phyloP scores from a whole-genome alignment of 2,797 vertebrate genomes.

The Enteromius paludinosus region DNA sequence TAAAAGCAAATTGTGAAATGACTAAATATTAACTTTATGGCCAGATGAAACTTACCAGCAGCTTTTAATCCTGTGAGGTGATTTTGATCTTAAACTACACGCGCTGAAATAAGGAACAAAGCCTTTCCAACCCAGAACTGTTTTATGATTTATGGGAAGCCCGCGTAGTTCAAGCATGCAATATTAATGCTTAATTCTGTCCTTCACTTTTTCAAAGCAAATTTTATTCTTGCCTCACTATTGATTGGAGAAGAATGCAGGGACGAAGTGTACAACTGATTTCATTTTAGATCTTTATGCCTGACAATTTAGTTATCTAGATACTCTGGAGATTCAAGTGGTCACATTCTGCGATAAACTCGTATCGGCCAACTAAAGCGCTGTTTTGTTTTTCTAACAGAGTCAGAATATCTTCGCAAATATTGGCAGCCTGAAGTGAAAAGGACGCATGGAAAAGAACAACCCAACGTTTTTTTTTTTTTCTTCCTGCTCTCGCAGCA shows the following conservation, averaged over 20 bases:
- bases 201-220: conserved; percentile 29
- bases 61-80: conserved; percentile 15
- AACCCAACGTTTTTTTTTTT: not conserved
- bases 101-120: conserved; percentile 16
- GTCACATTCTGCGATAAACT: not conserved
- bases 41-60: conserved; percentile 12
- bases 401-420: conserved; percentile 30
- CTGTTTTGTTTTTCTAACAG: conserved; percentile 10
- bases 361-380: conserved; percentile 1
- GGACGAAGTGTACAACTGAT: conserved; percentile 12
- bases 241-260: conserved; percentile 29
- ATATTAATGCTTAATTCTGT: conserved; percentile 43
- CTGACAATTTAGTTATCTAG: conserved; percentile 14
- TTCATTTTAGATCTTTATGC: conserved; percentile 33
- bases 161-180: conserved; percentile 10
- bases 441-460: conserved; percentile 31
- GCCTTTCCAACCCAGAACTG: conserved; percentile 22
- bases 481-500: conserved; percentile 15
- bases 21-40: conserved; percentile 52
- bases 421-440: conserved; percentile 32
- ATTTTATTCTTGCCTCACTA: conserved; percentile 36
- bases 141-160: conserved; percentile 40
- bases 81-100: conserved; percentile 23
- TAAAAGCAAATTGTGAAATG: conserved; percentile 51
- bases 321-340: conserved; percentile 13